A percentile compares a stretch with the other conserved stretches of the same genome.
These are phyloP conservation scores for Andinoacara biseriatus DNA, from an alignment of 2,113 vertebrate species.

Conservation along the genomic window DNA sequence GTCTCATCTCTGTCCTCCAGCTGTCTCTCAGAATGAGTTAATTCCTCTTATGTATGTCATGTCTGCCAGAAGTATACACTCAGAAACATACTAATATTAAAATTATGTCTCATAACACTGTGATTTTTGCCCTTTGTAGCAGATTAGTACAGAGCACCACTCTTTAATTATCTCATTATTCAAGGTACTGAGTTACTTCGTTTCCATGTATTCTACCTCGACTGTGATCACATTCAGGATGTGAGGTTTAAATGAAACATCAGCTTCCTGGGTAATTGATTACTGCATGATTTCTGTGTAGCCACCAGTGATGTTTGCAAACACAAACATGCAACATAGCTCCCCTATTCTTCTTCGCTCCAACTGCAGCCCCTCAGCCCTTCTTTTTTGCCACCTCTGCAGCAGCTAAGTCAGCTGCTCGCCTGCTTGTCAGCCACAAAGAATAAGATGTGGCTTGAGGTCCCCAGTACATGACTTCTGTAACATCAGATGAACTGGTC, in stretches of 20 bases:
- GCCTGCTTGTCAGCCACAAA: too few relatives aligned
- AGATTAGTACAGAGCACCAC: not conserved
- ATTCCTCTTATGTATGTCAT: not conserved
- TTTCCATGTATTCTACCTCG: not conserved
- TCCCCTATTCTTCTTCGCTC: too few relatives aligned
- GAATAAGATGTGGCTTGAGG: too few relatives aligned
- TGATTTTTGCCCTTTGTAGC: too few relatives aligned
- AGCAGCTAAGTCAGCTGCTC: too few relatives aligned
- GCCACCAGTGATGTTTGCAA: not conserved
- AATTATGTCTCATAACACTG: not conserved
- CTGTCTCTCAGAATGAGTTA: not conserved
- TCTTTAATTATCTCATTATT: not conserved
- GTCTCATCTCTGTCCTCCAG: constrained; percentile 16
- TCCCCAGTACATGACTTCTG: too few relatives aligned
- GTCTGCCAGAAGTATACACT: not conserved
- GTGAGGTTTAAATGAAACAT: not conserved
- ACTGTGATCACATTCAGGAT: not conserved
- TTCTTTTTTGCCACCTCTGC: too few relatives aligned
- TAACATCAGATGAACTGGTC: too few relatives aligned
- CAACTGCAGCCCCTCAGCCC: too few relatives aligned
- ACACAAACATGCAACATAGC: too few relatives aligned
- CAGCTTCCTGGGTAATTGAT: not conserved
- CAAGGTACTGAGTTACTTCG: not conserved
- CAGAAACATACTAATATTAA: not conserved
- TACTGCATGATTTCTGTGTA: not conserved